Conservation (phyloP, 2,797 vertebrate genomes). For the Hybognathus amarus region DNA sequence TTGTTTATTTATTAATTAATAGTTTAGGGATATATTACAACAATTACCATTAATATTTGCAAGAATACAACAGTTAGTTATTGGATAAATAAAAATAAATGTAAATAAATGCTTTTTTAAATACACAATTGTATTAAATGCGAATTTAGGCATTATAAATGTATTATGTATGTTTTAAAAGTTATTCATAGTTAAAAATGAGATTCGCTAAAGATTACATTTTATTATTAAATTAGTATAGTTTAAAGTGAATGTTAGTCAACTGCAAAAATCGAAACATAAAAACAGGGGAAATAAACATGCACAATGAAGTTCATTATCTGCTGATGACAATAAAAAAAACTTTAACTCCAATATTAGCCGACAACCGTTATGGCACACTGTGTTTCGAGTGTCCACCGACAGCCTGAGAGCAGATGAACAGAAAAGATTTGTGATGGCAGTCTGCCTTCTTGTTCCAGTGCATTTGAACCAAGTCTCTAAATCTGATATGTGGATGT, state of each 20-base stretch:
- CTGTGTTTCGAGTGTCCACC: neutral
- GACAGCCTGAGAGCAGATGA: slow-evolving; percentile 1
- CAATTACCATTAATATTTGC: neutral
- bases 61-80: neutral
- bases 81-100: neutral
- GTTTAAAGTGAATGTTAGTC: too few species aligned
- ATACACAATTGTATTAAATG: neutral
- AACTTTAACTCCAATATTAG: neutral
- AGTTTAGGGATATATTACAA: neutral
- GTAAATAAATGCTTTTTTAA: too few species aligned
- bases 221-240: neutral
- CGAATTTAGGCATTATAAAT: neutral
- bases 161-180: neutral
- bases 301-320: neutral
- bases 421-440: neutral
- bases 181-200: neutral
- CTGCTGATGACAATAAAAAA: neutral
- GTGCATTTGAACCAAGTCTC: slow-evolving; percentile 46
- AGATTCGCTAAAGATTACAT: neutral
- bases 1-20: neutral
- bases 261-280: neutral
- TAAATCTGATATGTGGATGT: slow-evolving; percentile 50
- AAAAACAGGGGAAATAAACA: neutral
- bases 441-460: neutral
- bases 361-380: neutral